Evolutionary conservation across 2,888 invertebrate genomes (phyloP).

Genomic region (Epinotia demarniana): DNA sequence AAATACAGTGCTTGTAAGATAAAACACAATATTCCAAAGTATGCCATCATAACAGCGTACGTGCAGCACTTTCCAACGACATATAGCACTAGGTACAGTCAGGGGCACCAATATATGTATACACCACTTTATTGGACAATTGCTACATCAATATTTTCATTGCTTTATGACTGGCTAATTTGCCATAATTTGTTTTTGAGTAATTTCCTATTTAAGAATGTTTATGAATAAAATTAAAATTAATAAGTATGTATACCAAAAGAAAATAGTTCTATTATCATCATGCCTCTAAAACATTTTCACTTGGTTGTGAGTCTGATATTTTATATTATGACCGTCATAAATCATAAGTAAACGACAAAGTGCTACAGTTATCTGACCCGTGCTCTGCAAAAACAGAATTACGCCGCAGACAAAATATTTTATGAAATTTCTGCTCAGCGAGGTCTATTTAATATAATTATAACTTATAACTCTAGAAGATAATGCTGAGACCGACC

Average conservation of each 20-base stretch:
- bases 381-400: slow-evolving; percentile 36
- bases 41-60: slow-evolving; percentile 12
- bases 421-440: slow-evolving; percentile 34
- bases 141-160: not conserved
- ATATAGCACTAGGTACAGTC: not conserved
- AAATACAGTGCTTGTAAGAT: slow-evolving; percentile 12
- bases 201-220: too few species aligned
- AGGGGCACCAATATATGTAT: too few species aligned
- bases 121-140: not conserved
- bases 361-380: slow-evolving; percentile 36
- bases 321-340: slow-evolving; percentile 31
- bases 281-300: slow-evolving; percentile 26
- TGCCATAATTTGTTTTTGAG: not conserved
- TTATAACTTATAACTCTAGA: too few species aligned
- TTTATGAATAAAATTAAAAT: too few species aligned
- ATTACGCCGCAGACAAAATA: slow-evolving; percentile 26
- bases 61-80: not conserved
- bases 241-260: too few species aligned
- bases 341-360: slow-evolving; percentile 38
- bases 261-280: too few species aligned
- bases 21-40: not conserved
- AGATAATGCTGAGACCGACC: slow-evolving; percentile 23
- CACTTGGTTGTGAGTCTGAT: slow-evolving; percentile 26
- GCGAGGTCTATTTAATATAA: slow-evolving; percentile 27
- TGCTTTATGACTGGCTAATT: not conserved